Evolutionary conservation across 2,888 invertebrate species (phyloP).

Genomic region (Eupithecia inturbata): DNA sequence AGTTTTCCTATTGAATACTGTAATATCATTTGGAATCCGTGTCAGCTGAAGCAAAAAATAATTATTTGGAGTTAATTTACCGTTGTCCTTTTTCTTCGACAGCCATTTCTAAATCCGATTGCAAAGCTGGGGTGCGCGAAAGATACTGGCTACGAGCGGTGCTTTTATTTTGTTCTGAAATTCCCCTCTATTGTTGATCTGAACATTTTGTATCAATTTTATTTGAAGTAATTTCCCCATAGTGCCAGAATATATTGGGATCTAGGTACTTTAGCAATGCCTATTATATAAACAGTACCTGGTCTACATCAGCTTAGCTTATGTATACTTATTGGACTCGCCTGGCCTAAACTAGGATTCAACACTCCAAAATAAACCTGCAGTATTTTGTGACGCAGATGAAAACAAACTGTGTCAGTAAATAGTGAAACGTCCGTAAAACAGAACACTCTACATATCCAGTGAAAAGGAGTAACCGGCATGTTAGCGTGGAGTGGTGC

Average conservation of each 20-base stretch:
- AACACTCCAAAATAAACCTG: conserved; percentile 9
- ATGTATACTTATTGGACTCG: not conserved
- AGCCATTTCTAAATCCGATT: conserved; percentile 36
- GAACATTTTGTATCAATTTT: conserved; percentile 9
- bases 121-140: conserved; percentile 21
- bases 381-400: conserved; percentile 6
- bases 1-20: not conserved
- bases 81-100: conserved; percentile 47
- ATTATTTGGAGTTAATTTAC: conserved; percentile 50
- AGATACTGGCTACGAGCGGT: conserved; percentile 24
- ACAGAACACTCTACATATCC: conserved; percentile 19
- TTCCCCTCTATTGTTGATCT: not conserved
- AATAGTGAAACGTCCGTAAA: conserved; percentile 13
- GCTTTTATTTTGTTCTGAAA: not conserved
- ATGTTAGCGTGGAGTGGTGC: conserved; percentile 54
- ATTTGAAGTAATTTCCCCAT: not conserved
- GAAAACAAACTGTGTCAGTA: conserved; percentile 13
- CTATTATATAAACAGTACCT: not conserved
- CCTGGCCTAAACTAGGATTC: not conserved
- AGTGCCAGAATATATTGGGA: not conserved
- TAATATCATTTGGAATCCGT: conserved; percentile 46
- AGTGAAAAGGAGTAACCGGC: conserved; percentile 45
- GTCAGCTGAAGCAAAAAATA: conserved; percentile 51
- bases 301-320: not conserved
- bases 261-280: not conserved